Evolutionary conservation across 2,113 vertebrate genomes (phyloP).

Genomic region (Myotis lucifugus): DNA sequence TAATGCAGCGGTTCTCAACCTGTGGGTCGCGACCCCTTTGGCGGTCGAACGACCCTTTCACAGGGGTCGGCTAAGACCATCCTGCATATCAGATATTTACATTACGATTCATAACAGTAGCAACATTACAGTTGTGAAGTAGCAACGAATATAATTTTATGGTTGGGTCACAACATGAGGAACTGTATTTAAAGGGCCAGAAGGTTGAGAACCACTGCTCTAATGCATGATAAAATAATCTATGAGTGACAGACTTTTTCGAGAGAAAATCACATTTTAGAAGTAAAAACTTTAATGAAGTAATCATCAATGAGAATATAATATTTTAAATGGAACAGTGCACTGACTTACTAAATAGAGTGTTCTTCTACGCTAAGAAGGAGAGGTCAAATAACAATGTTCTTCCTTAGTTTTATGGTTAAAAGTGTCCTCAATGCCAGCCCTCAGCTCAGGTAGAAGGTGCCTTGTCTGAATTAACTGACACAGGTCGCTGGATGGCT

Average conservation of each 20-base stretch:
- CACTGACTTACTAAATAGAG: neutral
- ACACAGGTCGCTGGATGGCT: neutral
- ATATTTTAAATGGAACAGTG: neutral
- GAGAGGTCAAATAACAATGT: neutral
- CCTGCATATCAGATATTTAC: no score
- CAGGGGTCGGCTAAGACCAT: no score
- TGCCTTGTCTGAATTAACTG: neutral
- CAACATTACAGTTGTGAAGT: no score
- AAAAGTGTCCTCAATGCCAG: neutral
- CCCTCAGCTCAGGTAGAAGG: neutral
- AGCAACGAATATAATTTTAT: no score
- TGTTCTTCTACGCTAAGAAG: neutral
- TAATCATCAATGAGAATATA: neutral
- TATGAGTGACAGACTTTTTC: neutral
- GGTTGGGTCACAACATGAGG: no score
- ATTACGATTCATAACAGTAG: no score
- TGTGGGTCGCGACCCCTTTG: no score
- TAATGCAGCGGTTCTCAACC: neutral
- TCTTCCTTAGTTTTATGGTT: constrained; percentile 4
- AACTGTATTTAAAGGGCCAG: no score
- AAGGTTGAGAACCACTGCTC: neutral
- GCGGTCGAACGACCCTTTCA: no score
- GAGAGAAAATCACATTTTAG: constrained; percentile 1
- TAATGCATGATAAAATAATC: neutral
- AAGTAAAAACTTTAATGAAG: neutral